Evolutionary conservation across 2,113 vertebrate species (phyloP).

Genomic region (Alexandromys fortis): DNA sequence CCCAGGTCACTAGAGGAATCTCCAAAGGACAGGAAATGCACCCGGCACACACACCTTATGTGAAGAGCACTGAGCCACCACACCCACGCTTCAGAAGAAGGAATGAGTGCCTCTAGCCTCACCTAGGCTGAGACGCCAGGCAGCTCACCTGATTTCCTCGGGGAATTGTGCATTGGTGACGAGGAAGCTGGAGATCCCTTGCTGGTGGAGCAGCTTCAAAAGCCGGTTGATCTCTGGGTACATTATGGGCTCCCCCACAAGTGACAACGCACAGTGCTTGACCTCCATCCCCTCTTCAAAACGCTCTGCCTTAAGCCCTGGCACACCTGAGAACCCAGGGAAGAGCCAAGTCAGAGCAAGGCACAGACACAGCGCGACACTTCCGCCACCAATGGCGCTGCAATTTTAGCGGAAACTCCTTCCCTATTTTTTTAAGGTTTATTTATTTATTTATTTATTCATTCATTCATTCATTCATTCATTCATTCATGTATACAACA

Average conservation of each 20-base stretch:
- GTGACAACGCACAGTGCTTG: slow-evolving; percentile 95
- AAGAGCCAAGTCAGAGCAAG: neutral
- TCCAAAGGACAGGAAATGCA: neutral
- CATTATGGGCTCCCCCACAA: slow-evolving; percentile 98
- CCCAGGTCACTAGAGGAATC: neutral
- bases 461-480: no score
- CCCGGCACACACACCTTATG: neutral
- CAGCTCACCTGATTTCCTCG: slow-evolving; percentile 90
- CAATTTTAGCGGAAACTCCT: neutral
- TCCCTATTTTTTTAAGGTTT: neutral
- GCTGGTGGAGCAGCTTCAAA: slow-evolving; percentile 91
- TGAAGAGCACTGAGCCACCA: neutral
- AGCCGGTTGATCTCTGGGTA: slow-evolving; percentile 95
- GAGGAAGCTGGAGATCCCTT: slow-evolving; percentile 93
- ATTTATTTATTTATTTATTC: no score
- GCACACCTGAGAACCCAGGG: slow-evolving; percentile 87
- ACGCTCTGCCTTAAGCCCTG: slow-evolving; percentile 90
- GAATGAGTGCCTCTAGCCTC: neutral
- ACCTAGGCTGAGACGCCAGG: neutral
- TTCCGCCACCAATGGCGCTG: neutral
- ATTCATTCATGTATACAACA: no score
- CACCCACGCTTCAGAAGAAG: neutral
- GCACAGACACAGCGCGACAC: neutral
- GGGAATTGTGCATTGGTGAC: slow-evolving; percentile 98
- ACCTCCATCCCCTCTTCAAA: slow-evolving; percentile 91